phyloP scores from a whole-genome alignment of 35 echinoderm and acorn worm species.

The Hemicentrotus pulcherrimus region DNA sequence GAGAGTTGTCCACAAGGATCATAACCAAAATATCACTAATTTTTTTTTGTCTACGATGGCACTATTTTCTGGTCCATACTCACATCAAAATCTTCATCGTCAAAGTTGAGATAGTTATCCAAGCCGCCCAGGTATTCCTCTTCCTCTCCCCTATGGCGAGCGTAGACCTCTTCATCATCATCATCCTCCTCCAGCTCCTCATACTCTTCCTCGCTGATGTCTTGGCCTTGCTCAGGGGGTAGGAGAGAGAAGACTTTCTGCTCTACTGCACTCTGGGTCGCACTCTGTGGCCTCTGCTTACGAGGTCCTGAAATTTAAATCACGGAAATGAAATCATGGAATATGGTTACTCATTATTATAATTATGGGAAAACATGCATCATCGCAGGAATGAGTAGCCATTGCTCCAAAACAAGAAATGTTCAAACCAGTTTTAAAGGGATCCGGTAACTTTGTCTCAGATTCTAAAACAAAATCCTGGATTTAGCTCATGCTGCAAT shows the following conservation, averaged over 20 bases:
- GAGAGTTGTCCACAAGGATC: no score
- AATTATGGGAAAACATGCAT: no score
- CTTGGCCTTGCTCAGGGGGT: conserved; percentile 26
- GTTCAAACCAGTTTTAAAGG: no score
- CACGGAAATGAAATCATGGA: not conserved
- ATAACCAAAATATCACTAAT: no score
- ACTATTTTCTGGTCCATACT: not conserved
- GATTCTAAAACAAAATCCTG: no score
- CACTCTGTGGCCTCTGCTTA: conserved; percentile 76
- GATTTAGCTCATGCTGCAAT: no score
- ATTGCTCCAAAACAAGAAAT: no score
- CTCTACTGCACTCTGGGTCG: conserved; percentile 90
- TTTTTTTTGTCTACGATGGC: no score
- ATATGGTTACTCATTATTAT: no score
- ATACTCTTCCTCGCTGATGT: not conserved
- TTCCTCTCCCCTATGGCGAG: conserved; percentile 32
- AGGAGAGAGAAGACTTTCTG: conserved; percentile 81
- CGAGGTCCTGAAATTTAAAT: not conserved
- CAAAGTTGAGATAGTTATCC: conserved; percentile 81
- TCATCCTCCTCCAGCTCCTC: conserved; percentile 53
- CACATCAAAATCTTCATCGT: conserved; percentile 94
- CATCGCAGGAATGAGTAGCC: no score
- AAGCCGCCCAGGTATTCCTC: conserved; percentile 65
- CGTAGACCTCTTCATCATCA: conserved; percentile 56
- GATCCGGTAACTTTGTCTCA: no score